Percentiles rank a stretch among this genome's conserved stretches.
phyloP scores from a whole-genome alignment of 2,797 vertebrate species.

The Accipiter fasciatus region DNA sequence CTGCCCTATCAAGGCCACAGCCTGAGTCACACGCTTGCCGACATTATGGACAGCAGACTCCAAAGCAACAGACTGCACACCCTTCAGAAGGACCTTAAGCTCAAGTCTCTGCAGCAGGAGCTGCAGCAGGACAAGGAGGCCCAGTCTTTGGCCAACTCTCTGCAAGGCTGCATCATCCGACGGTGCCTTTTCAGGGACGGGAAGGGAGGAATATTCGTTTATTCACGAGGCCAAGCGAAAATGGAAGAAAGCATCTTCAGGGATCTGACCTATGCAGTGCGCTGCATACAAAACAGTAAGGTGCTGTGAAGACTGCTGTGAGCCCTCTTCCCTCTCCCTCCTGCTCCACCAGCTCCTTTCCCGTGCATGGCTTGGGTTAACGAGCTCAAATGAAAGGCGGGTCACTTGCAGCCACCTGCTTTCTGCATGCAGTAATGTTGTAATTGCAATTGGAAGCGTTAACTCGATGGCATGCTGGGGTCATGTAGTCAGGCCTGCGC shows the following conservation, averaged over 20 bases:
- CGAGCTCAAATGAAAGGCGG: not conserved
- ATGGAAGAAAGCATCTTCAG: conserved; percentile 86
- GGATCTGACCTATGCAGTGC: conserved; percentile 83
- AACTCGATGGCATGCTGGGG: rapidly evolving
- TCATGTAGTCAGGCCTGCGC: rapidly evolving
- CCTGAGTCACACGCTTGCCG: conserved; percentile 78
- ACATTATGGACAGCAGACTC: conserved; percentile 39
- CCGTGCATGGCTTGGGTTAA: not conserved
- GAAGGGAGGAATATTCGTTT: conserved; percentile 86
- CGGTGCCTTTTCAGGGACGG: conserved; percentile 88
- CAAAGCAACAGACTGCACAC: conserved; percentile 73
- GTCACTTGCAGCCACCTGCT: not conserved
- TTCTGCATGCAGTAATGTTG: not conserved
- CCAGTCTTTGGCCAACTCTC: conserved; percentile 75
- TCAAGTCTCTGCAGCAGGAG: conserved; percentile 83
- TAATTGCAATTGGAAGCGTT: not conserved
- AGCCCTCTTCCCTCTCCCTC: not conserved
- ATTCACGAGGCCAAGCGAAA: conserved; percentile 83
- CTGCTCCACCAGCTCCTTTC: not conserved
- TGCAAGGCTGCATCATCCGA: conserved; percentile 83
- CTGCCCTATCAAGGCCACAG: conserved; percentile 80
- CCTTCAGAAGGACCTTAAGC: conserved; percentile 74
- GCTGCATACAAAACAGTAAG: conserved; percentile 87
- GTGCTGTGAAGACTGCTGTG: conserved; percentile 56
- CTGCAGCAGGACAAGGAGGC: conserved; percentile 86